Evolutionary conservation across 1,140 invertebrate species (phyloP).

Genomic region (Cardiocondyla obscurior): DNA sequence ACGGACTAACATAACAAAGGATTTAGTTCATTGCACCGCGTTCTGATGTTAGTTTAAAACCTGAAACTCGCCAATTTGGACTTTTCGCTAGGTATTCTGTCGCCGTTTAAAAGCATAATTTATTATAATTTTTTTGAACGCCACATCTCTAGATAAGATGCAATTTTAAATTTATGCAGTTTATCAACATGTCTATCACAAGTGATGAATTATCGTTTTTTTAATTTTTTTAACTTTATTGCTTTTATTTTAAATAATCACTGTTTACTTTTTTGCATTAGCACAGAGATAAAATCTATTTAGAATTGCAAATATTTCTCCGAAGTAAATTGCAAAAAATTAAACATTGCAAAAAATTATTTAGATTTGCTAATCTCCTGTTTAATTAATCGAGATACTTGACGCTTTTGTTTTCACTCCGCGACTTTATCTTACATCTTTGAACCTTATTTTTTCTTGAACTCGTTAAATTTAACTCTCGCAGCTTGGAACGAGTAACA

Average conservation of each 20-base stretch:
- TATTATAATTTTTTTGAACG: not conserved
- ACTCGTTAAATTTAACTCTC: not conserved
- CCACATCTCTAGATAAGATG: not conserved
- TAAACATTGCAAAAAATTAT: not conserved
- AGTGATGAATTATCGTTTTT: not conserved
- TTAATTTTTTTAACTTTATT: no score
- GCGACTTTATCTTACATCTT: not conserved
- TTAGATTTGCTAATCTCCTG: not conserved
- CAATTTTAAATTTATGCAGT: not conserved
- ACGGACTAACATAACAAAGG: not conserved
- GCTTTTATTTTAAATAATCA: no score
- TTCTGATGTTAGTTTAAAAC: not conserved
- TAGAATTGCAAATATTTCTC: not conserved
- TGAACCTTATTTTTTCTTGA: not conserved
- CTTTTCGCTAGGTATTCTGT: not conserved
- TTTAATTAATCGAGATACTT: not conserved
- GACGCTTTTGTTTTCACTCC: not conserved
- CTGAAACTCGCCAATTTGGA: not conserved
- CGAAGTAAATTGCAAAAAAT: not conserved
- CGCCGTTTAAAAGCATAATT: not conserved
- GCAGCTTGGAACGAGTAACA: not conserved
- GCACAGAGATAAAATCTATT: not conserved
- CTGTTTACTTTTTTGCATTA: not conserved
- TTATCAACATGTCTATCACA: not conserved
- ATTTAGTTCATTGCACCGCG: not conserved